Evolutionary conservation across 2,888 invertebrate species (phyloP).

Genomic region (Agrotis ipsilon): DNA sequence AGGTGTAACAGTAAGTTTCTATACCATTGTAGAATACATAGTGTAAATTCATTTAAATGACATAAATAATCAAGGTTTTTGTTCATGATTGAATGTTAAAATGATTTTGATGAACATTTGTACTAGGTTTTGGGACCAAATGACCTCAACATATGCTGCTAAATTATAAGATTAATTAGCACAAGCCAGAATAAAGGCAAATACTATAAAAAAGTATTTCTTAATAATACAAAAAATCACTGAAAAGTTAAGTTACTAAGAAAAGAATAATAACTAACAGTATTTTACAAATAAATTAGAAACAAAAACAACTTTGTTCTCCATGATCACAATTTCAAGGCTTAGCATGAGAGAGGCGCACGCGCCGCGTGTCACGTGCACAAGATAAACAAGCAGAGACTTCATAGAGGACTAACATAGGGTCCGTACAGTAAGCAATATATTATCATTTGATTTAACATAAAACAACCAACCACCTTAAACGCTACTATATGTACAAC

Average conservation of each 20-base stretch:
- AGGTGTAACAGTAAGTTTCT: constrained; percentile 51
- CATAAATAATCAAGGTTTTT: constrained; percentile 22
- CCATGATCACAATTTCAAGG: constrained; percentile 84
- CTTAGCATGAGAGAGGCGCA: constrained; percentile 70
- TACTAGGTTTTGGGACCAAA: constrained; percentile 87
- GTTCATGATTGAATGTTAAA: constrained; percentile 43
- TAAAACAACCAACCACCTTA: constrained; percentile 87
- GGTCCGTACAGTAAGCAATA: constrained; percentile 78
- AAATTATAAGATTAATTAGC: constrained; percentile 67
- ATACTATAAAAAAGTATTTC: constrained; percentile 71
- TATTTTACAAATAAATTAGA: constrained; percentile 90
- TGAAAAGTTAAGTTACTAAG: constrained; percentile 70
- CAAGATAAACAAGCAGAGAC: constrained; percentile 72
- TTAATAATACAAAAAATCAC: constrained; percentile 73
- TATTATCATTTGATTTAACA: constrained; percentile 83
- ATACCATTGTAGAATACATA: constrained; percentile 35
- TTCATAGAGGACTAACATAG: constrained; percentile 66
- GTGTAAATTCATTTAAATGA: constrained; percentile 40
- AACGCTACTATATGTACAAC: constrained; percentile 78
- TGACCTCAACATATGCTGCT: constrained; percentile 69
- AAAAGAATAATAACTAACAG: constrained; percentile 83
- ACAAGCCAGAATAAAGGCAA: constrained; percentile 71
- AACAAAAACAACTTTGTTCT: constrained; percentile 91
- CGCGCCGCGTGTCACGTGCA: constrained; percentile 34
- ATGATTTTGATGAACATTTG: constrained; percentile 71